Conservation (phyloP, 2,888 invertebrate genomes). For the Agrenia bidenticulata region DNA sequence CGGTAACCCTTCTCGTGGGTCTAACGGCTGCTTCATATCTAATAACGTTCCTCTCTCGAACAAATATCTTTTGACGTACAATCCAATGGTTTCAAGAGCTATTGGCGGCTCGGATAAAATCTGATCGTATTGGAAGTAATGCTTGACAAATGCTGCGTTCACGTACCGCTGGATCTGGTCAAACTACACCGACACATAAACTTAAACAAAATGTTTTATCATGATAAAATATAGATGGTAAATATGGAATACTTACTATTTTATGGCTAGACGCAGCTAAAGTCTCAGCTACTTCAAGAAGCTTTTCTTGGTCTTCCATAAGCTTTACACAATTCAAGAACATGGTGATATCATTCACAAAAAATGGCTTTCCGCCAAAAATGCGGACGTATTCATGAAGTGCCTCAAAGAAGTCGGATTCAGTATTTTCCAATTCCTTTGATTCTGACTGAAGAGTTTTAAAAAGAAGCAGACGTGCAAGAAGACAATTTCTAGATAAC, state of each 20-base stretch:
- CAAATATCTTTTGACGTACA: constrained; percentile 13
- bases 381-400: neutral
- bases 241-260: neutral
- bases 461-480: neutral
- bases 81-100: neutral
- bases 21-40: neutral
- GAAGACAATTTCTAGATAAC: neutral
- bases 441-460: too few relatives aligned
- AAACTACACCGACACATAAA: neutral
- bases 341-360: constrained; percentile 20
- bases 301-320: neutral
- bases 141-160: neutral
- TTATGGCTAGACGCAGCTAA: neutral
- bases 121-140: neutral
- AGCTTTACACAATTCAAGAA: constrained; percentile 1
- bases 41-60: neutral
- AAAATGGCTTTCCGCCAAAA: constrained; percentile 34
- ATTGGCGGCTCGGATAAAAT: neutral
- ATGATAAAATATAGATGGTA: too few relatives aligned
- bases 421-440: neutral
- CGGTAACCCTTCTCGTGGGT: constrained; percentile 15
- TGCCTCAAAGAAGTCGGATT: neutral
- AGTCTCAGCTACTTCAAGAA: constrained; percentile 1
- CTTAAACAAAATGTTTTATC: neutral
- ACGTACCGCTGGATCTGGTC: neutral